Percentiles rank a stretch among this genome's conserved stretches.
These are phyloP conservation scores for Caracal caracal DNA, from an alignment of 2,113 vertebrate genomes.

Conservation along the genomic window DNA sequence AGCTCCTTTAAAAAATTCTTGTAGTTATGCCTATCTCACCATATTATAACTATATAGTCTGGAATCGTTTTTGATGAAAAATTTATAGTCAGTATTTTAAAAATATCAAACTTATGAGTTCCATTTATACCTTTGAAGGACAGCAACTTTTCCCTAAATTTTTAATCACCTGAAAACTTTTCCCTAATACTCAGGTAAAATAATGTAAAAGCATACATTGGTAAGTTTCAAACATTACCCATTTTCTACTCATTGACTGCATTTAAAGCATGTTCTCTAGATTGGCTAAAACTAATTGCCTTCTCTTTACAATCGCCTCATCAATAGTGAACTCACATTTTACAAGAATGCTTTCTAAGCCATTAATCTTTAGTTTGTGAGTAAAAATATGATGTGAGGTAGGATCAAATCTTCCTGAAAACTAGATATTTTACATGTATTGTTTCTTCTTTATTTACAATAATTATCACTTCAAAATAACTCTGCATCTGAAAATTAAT, in stretches of 20 bases:
- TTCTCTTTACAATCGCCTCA: slow-evolving; percentile 10
- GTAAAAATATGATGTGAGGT: neutral
- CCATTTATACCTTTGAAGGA: neutral
- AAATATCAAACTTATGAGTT: slow-evolving; percentile 11
- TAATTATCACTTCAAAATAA: slow-evolving; percentile 16
- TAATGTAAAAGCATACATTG: neutral
- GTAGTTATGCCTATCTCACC: neutral
- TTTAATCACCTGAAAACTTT: neutral
- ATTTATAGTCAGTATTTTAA: neutral
- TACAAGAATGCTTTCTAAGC: neutral
- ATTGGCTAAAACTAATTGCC: neutral
- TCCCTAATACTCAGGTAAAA: slow-evolving; percentile 1
- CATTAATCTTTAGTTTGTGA: neutral
- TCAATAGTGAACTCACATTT: slow-evolving; percentile 1
- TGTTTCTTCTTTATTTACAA: slow-evolving; percentile 23
- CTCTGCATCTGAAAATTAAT: neutral
- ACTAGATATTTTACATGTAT: neutral
- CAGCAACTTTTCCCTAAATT: slow-evolving; percentile 15
- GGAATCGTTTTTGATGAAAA: neutral
- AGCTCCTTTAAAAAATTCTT: neutral
- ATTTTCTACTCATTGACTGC: neutral
- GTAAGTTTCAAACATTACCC: neutral
- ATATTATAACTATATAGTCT: neutral
- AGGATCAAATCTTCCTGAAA: neutral
- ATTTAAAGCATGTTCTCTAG: neutral